These are phyloP conservation scores for Lacerta bilineata DNA, from an alignment of 2,797 vertebrate species.

Conservation along the genomic window DNA sequence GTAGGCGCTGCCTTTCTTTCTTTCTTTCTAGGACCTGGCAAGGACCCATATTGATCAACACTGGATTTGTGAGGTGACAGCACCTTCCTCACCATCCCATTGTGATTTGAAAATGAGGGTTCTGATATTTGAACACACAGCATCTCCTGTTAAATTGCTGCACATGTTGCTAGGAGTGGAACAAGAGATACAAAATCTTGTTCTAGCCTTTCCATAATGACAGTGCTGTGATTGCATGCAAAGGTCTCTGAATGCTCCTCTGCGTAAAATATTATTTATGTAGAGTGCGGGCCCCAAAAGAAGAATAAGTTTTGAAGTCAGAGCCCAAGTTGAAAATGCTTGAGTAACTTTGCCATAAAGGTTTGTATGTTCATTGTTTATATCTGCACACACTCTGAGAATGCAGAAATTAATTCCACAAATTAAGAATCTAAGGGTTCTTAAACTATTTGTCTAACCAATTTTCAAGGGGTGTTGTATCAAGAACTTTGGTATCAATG, in stretches of 20 bases:
- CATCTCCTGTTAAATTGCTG: too few species aligned
- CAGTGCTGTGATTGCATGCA: neutral
- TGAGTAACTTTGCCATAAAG: neutral
- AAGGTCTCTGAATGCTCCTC: neutral
- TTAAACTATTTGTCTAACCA: neutral
- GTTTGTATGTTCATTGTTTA: neutral
- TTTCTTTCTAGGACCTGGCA: neutral
- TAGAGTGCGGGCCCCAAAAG: neutral
- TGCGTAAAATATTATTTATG: neutral
- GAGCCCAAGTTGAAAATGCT: neutral
- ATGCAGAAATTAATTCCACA: neutral
- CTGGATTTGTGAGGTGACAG: neutral
- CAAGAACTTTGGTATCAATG: neutral
- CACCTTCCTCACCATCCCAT: neutral
- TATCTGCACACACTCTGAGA: neutral
- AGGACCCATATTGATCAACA: neutral
- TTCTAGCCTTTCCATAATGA: neutral
- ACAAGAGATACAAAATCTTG: neutral
- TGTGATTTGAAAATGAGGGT: neutral
- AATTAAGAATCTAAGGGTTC: neutral
- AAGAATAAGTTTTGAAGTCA: neutral
- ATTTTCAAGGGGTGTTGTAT: neutral
- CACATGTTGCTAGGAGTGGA: neutral
- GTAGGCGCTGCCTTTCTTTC: too few species aligned
- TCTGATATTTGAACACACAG: too few species aligned